phyloP scores from a whole-genome alignment of 2,888 invertebrate species.

The Papilio protenor region DNA sequence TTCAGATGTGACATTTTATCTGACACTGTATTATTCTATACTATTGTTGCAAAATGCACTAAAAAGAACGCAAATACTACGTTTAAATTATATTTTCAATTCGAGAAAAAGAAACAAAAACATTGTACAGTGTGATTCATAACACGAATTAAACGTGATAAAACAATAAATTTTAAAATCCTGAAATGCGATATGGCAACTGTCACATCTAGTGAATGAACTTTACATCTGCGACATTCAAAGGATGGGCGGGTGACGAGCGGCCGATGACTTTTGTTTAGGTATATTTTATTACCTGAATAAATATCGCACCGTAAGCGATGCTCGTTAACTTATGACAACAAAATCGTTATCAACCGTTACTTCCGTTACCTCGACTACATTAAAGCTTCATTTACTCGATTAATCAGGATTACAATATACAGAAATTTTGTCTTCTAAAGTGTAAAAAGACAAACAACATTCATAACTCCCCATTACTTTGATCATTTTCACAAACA shows the following conservation, averaged over 20 bases:
- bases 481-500: constrained; percentile 25
- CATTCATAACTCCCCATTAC: constrained; percentile 5
- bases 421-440: neutral
- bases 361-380: neutral
- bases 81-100: neutral
- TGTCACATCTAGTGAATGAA: constrained; percentile 30
- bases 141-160: neutral
- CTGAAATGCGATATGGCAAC: too few species aligned
- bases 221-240: constrained; percentile 22
- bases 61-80: neutral
- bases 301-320: constrained; percentile 37
- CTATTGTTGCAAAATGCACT: neutral
- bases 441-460: neutral
- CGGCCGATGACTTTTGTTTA: constrained; percentile 43
- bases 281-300: constrained; percentile 43
- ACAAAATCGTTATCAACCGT: constrained; percentile 19
- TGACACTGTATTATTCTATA: neutral
- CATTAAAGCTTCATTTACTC: neutral
- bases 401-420: neutral
- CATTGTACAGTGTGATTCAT: neutral
- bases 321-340: constrained; percentile 15
- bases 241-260: constrained; percentile 42
- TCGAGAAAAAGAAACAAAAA: neutral
- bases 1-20: neutral
- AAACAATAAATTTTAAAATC: neutral